Evolutionary conservation across 2,113 vertebrate genomes (phyloP), one percentile per base, ranked within the genome.

Genomic region (Aythya baeri): DNA sequence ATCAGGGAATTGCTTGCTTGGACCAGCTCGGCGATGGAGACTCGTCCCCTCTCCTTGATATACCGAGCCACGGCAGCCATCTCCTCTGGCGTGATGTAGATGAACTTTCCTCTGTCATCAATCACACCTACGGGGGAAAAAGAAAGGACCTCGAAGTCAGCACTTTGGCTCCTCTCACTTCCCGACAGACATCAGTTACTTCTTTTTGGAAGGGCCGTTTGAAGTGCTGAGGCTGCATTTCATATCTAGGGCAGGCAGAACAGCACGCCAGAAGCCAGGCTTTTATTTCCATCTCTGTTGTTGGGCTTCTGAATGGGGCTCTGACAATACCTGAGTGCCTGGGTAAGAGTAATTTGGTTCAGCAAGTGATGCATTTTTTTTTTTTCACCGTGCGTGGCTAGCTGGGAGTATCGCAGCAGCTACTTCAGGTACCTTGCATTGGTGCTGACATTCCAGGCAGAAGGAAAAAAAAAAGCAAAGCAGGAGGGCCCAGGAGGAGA

Each of bases 81-180:
- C 97, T 99, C 99, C 81, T 98, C 98, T 0, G 98, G 98, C 3
- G 99, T 99, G 98, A 99, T 99, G 97, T 98, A 99, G 98, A 99
- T 99, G 80, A 99, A 99, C 97, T 99, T 99, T 11, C 99, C 99
- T 94, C 99, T 96, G 98, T 99, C 99, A 23, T 99, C 99, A 14
- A 99, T 99, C 83, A 99, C 99, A 82, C 99, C 99, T 99, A 52
- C 62, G 71, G 78, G 86, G 88, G 29, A 43, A 68, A 68, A 68
- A 58, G 21, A 80, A 71, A 83, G 57, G 46, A 63, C 13, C 73
- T 7, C 38, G 52, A 92, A 87, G 36, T 97, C 90, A 95, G 90
- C 71, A 16, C 87, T 73, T 49, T 6, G 29, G 89, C 74, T 73
- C 6, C 62, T 58, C 83, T 81, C 68, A 5, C 86, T 29, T 77